Evolutionary conservation across 2,113 vertebrate genomes (phyloP), one percentile per base, ranked within the genome.

Genomic region (Hemibagrus wyckioides): DNA sequence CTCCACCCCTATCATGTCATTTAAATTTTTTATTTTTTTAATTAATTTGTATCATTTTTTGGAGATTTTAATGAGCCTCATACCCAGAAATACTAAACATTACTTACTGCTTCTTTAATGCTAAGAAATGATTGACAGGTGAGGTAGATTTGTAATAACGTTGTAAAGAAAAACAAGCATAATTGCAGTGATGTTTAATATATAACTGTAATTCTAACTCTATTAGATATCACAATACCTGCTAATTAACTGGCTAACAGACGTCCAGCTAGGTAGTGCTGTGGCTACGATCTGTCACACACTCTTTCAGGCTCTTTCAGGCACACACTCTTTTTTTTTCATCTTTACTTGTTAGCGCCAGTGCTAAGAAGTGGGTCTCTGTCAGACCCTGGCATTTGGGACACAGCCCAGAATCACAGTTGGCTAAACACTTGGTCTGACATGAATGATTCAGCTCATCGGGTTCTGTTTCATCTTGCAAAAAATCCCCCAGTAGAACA

Each of bases 331-430:
- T 33, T 13, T 11, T 39, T 59, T 39, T 39, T 17, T 59, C 33
- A 15, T 81, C 21, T 54, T 79, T 54, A 19, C 28, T 79, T 33
- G 52, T 79, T 33, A 54, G n/a, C 9, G 48, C 17, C 4, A 56
- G 54, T 25, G 10, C 79, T 80, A 25, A 57, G 79, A 59, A 81
- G 56, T 33, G 54, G 54, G 54, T 59, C 79, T 59, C 6, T 59
- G 54, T 59, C 23, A 81, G 59, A 59, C 54, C 33, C 54, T 81
- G 79, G 54, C 52, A 5, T 28, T 80, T 81, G 79, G 79, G 79
- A 59, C 33, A 28, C 79, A 81, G 79, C 79, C 79, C 79, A 81
- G 79, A 81, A 81, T 81, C 79, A 81, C 79, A 81, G 54, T 81
- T 81, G 79, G 79, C 23, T 81, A 59, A 81, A 81, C 79, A 59